These are phyloP conservation scores for Maconellicoccus hirsutus DNA, from an alignment of 1,140 invertebrate genomes.

Conservation along the genomic window DNA sequence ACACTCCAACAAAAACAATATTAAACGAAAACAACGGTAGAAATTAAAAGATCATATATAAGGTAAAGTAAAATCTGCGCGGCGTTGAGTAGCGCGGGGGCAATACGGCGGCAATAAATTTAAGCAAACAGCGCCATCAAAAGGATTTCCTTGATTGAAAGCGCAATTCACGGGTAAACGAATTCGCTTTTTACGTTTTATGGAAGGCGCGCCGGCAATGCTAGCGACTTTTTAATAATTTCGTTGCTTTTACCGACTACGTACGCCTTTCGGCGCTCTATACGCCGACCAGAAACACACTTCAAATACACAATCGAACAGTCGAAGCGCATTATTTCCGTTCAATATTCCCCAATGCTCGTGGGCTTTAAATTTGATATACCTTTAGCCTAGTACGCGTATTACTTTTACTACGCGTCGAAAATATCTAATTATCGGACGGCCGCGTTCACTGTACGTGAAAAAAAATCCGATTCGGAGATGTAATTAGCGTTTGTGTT, in stretches of 20 bases:
- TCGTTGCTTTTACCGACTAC: background rate
- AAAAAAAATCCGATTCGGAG: background rate
- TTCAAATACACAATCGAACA: background rate
- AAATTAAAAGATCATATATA: background rate
- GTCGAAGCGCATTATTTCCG: too few species aligned
- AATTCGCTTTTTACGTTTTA: background rate
- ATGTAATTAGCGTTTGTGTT: background rate
- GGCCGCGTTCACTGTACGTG: too few species aligned
- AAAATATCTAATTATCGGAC: too few species aligned
- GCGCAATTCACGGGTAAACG: background rate
- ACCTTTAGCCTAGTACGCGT: too few species aligned
- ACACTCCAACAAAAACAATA: background rate
- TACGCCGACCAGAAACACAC: background rate
- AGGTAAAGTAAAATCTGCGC: background rate
- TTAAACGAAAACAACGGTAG: background rate
- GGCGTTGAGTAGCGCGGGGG: too few species aligned
- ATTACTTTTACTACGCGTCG: too few species aligned
- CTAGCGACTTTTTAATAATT: background rate
- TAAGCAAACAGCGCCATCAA: background rate
- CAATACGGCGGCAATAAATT: background rate
- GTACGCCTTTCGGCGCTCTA: background rate
- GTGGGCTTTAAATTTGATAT: too few species aligned
- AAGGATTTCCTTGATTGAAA: background rate
- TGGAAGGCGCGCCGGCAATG: too few species aligned
- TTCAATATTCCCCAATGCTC: too few species aligned